These are phyloP conservation scores for Plectrocnemia conspersa DNA, from an alignment of 1,140 invertebrate genomes.

Conservation along the genomic window DNA sequence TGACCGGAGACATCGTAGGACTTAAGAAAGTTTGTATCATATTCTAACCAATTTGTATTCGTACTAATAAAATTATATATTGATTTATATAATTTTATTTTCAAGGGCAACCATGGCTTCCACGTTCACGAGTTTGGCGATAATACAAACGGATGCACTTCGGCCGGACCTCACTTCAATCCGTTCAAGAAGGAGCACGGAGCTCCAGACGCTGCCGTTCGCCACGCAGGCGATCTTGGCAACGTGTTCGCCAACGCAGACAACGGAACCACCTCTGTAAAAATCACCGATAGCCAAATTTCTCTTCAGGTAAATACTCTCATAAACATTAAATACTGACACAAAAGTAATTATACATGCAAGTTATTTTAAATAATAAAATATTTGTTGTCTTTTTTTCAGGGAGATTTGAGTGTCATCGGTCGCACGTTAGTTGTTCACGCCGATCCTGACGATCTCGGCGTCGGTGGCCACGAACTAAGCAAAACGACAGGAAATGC, in stretches of 20 bases:
- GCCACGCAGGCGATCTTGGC: constrained; percentile 90
- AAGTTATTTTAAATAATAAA: neutral
- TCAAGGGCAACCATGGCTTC: constrained; percentile 75
- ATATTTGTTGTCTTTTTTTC: constrained; percentile 43
- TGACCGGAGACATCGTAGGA: constrained; percentile 45
- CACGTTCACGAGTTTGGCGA: constrained; percentile 98
- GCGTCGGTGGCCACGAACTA: constrained; percentile 86
- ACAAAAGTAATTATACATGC: neutral
- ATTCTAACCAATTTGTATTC: neutral
- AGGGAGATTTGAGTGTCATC: constrained; percentile 74
- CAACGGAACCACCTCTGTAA: constrained; percentile 62
- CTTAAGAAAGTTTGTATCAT: constrained; percentile 41
- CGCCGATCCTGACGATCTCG: constrained; percentile 92
- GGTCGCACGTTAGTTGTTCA: constrained; percentile 90
- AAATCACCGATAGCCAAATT: constrained; percentile 28
- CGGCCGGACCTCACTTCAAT: constrained; percentile 95
- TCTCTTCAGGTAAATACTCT: constrained; percentile 27
- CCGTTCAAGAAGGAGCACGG: constrained; percentile 82
- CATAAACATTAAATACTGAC: neutral
- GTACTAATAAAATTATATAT: neutral
- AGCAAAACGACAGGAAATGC: constrained; percentile 97
- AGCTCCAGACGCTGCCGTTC: constrained; percentile 63
- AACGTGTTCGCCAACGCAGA: constrained; percentile 72
- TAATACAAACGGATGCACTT: constrained; percentile 92
- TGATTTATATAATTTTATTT: constrained; percentile 20